A percentile compares a stretch with the other conserved stretches of the same genome.
phyloP scores from a whole-genome alignment of 2,888 invertebrate genomes.

The Tridacna gigas region DNA sequence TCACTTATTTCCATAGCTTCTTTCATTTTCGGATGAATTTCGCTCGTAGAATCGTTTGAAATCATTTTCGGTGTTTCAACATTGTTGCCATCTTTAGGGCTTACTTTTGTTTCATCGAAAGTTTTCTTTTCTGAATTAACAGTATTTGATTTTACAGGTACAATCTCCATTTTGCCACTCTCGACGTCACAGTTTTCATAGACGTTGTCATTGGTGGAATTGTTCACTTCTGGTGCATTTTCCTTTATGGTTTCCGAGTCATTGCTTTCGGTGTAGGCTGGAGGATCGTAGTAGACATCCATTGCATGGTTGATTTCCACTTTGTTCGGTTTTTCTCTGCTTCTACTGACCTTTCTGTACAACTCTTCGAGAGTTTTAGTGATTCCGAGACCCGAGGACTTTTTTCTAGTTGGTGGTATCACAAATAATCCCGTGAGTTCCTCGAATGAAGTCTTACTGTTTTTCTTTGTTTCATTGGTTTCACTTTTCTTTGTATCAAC shows the following conservation, averaged over 20 bases:
- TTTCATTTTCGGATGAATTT: constrained; percentile 22
- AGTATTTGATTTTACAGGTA: background rate
- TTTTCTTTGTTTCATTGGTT: background rate
- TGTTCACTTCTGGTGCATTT: background rate
- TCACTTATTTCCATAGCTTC: constrained; percentile 8
- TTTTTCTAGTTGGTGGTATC: background rate
- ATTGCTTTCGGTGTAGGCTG: constrained; percentile 1
- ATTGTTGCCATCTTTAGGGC: background rate
- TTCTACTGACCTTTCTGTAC: constrained; percentile 14
- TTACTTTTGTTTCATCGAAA: background rate
- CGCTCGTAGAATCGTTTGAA: background rate
- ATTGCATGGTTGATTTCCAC: constrained; percentile 9
- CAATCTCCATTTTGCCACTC: background rate
- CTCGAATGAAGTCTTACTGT: background rate
- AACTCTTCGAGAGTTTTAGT: background rate
- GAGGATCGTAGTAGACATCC: constrained; percentile 19
- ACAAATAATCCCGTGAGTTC: constrained; percentile 4
- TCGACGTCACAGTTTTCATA: constrained; percentile 25
- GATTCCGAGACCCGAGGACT: background rate
- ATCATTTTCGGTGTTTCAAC: background rate
- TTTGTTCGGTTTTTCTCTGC: constrained; percentile 10
- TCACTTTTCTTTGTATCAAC: background rate
- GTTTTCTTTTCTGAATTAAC: constrained; percentile 2
- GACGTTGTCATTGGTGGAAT: background rate
- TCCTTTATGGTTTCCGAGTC: background rate